Evolutionary conservation across 2,113 vertebrate species (phyloP), one percentile per base, ranked within the genome.

Genomic region (Mirza zaza): DNA sequence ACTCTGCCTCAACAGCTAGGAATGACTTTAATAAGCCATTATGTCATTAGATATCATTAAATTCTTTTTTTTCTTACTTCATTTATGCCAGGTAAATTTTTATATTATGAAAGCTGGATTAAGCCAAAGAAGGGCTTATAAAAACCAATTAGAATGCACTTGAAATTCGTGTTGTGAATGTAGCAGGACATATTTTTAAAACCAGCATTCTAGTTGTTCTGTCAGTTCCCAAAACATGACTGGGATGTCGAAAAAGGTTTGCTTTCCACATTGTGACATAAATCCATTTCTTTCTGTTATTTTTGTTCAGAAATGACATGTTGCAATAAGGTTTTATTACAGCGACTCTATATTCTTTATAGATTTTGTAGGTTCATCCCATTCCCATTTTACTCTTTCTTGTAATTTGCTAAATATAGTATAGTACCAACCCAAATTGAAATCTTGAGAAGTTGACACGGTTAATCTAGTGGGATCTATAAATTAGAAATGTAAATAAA

Each of bases 1-100:
- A 68, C 55, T 76, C 75, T 79, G 21, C 81, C 75, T 77, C 23
- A 86, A 85, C 88, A 92, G 67, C 68, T 87, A 48, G 88, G 59
- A 76, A 79, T 92, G 73, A 79, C 63, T 91, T 71, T 95, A 76
- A 92, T 89, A 90, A 94, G 36, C 32, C 76, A 59, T 92, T 87
- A 42, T 79, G 23, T 94, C 75, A 80, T 87, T 92, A 83, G 95
- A 17, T 90, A 89, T 81, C n/a, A 90, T 61, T 90, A 95, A 84
- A 75, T 86, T 79, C 20, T 90, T 92, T 91, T 92, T 68, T 52
- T 8, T 9, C 9, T 67, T 34, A 73, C 23, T 84, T 95, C 59
- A 65, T 86, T 90, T 94, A 39, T 71, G 34, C 48, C 65, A 92
- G 48, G 65, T 68, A 59, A 83, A 57, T 93, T 95, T 95, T 94